Evolutionary conservation across 2,888 invertebrate species (phyloP).

Genomic region (Syrphus vitripennis): DNA sequence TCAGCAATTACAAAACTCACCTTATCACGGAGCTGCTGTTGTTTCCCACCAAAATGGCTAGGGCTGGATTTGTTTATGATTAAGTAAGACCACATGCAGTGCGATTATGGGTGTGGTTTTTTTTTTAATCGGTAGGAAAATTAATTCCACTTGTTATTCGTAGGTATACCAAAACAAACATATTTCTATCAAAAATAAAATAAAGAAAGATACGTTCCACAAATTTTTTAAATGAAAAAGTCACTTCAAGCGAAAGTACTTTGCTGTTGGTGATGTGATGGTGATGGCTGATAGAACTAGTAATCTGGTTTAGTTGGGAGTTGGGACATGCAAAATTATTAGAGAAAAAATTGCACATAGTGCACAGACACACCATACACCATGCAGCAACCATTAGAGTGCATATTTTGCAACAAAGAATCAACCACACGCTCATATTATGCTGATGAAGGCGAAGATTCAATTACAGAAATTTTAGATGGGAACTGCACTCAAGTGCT

Average conservation of each 20-base stretch:
- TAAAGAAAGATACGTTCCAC: neutral
- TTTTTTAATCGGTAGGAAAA: neutral
- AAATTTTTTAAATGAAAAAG: slow-evolving; percentile 22
- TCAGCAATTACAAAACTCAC: neutral
- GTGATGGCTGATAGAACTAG: too few species aligned
- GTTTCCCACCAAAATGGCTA: neutral
- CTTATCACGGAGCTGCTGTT: slow-evolving; percentile 29
- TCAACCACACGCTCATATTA: slow-evolving; percentile 18
- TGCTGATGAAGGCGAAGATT: slow-evolving; percentile 28
- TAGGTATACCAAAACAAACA: neutral
- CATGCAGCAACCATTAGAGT: slow-evolving; percentile 4
- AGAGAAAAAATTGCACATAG: slow-evolving; percentile 43
- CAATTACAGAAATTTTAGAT: slow-evolving; percentile 25
- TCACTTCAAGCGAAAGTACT: slow-evolving; percentile 48
- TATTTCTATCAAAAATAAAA: neutral
- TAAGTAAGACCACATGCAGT: slow-evolving; percentile 6
- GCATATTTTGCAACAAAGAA: slow-evolving; percentile 14
- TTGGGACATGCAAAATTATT: slow-evolving; percentile 36
- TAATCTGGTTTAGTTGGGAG: slow-evolving; percentile 27
- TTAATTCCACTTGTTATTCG: neutral
- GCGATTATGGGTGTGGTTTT: neutral
- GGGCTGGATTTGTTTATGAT: neutral
- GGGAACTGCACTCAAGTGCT: neutral
- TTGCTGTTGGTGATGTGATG: too few species aligned
- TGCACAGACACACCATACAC: neutral